These are phyloP conservation scores for Bombus sibiricus DNA, from an alignment of 1,140 invertebrate species.

Conservation along the genomic window DNA sequence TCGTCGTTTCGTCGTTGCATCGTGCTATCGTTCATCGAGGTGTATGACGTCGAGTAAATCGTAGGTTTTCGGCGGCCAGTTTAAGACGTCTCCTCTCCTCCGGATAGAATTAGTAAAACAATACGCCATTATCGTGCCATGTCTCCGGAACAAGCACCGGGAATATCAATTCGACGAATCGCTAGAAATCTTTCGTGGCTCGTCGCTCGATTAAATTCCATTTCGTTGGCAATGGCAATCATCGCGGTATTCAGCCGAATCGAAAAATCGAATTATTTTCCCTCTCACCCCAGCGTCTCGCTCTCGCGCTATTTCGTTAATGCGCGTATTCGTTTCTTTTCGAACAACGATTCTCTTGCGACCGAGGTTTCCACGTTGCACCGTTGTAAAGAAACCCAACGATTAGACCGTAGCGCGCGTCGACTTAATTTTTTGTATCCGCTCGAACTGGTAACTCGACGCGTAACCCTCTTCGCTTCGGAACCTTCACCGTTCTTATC, in stretches of 20 bases:
- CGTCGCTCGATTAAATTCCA: constrained; percentile 74
- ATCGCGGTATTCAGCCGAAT: constrained; percentile 74
- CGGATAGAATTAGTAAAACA: constrained; percentile 76
- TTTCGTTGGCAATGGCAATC: constrained; percentile 76
- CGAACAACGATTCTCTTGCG: neutral
- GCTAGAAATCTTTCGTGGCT: constrained; percentile 44
- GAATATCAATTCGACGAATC: constrained; percentile 76
- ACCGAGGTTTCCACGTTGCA: neutral
- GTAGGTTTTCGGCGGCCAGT: neutral
- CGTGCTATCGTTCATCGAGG: no score
- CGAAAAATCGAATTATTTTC: constrained; percentile 56
- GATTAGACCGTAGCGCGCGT: neutral
- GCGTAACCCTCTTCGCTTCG: no score
- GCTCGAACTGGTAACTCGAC: no score
- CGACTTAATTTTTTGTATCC: no score
- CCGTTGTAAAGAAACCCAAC: neutral
- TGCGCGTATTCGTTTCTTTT: neutral
- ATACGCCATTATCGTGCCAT: constrained; percentile 69
- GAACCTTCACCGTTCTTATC: no score
- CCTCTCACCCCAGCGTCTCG: neutral
- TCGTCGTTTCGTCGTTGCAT: neutral
- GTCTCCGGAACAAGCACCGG: constrained; percentile 50
- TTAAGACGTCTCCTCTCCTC: neutral
- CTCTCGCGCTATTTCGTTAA: neutral
- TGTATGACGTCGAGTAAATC: neutral